These are phyloP conservation scores for Pristionchus maxplancki DNA, from an alignment of 2,888 invertebrate species.

Conservation along the genomic window DNA sequence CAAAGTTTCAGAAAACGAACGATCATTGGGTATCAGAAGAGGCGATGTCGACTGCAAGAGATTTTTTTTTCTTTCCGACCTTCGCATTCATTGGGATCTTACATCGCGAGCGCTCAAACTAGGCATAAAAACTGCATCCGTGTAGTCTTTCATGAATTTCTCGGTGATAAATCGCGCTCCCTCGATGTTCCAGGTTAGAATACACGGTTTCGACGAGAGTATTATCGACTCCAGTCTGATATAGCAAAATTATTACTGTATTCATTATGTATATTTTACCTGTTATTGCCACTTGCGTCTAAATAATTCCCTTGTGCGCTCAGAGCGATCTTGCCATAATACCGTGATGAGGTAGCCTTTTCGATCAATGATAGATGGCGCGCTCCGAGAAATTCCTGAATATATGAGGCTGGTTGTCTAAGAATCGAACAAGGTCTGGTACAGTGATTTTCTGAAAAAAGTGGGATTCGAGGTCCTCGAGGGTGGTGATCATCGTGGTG, in stretches of 20 bases:
- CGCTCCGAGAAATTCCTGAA: neutral
- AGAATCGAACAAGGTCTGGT: too few relatives aligned
- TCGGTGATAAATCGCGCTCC: neutral
- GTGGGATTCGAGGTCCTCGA: too few relatives aligned
- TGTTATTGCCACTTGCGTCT: neutral
- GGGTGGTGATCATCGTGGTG: too few relatives aligned
- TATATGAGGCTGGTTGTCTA: too few relatives aligned
- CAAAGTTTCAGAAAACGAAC: too few relatives aligned
- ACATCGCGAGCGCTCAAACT: neutral
- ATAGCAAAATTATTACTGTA: neutral
- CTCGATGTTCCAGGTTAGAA: neutral
- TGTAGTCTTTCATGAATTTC: neutral
- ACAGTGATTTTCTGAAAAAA: too few relatives aligned
- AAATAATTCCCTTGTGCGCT: neutral
- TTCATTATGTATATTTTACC: too few relatives aligned
- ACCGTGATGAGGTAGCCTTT: neutral
- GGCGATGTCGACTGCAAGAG: too few relatives aligned
- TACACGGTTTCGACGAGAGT: neutral
- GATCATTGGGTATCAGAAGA: too few relatives aligned
- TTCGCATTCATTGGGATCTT: too few relatives aligned
- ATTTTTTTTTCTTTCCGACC: too few relatives aligned
- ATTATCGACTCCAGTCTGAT: neutral
- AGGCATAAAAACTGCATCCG: neutral
- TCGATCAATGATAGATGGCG: neutral
- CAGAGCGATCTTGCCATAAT: neutral